Conservation (phyloP, 2,797 vertebrate species). For the Acanthornis magna region DNA sequence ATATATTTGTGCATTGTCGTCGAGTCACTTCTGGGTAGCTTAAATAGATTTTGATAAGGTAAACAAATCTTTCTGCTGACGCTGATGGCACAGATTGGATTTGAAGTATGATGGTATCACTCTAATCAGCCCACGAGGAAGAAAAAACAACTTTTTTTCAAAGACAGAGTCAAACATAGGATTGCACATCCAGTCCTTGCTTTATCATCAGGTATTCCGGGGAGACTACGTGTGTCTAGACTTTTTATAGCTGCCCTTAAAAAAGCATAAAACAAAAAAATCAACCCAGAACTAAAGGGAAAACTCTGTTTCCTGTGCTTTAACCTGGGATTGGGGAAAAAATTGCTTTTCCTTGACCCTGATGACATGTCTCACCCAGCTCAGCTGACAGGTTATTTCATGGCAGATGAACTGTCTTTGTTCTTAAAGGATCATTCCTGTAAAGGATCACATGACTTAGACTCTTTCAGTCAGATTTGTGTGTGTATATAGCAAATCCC, state of each 20-base stretch:
- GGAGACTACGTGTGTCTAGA: not conserved
- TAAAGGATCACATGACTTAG: not conserved
- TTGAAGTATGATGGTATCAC: not conserved
- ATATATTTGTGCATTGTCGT: not conserved
- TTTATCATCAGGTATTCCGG: not conserved
- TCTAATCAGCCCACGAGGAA: not conserved
- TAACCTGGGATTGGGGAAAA: not conserved
- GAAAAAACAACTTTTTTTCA: not conserved
- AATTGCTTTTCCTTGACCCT: not conserved
- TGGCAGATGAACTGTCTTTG: not conserved
- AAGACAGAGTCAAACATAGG: not conserved
- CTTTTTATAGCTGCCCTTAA: slow-evolving; percentile 8
- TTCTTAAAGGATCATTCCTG: not conserved
- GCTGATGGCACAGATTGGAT: slow-evolving; percentile 8
- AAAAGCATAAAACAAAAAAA: not conserved
- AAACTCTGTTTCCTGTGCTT: not conserved
- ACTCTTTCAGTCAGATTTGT: not conserved
- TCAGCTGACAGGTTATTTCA: not conserved
- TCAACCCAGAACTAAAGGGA: not conserved
- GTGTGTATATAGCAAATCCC: not conserved
- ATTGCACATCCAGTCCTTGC: not conserved
- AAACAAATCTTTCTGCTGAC: slow-evolving; percentile 47
- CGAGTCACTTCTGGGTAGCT: slow-evolving; percentile 16
- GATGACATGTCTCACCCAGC: accelerated
- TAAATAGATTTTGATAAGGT: slow-evolving; percentile 42